phyloP scores from a whole-genome alignment of 2,797 vertebrate genomes.

The Tolypeutes matacus region DNA sequence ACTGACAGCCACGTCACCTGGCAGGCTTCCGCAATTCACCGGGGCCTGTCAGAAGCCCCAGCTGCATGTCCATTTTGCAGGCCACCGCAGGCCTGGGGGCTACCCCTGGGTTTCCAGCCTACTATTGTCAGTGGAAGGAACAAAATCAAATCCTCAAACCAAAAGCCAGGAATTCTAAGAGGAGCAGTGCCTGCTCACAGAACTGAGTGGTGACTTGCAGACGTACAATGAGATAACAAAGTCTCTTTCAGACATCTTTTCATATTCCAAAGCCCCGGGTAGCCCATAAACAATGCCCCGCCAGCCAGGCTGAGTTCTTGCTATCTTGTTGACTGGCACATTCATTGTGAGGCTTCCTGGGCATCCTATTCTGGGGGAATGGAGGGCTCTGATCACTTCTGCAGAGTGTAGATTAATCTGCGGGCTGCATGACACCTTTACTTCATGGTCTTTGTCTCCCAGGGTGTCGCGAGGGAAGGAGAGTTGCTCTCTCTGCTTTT shows the following conservation, averaged over 20 bases:
- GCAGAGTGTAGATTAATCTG: neutral
- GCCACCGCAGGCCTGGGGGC: neutral
- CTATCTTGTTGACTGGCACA: slow-evolving; percentile 52
- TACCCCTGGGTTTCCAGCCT: slow-evolving; percentile 41
- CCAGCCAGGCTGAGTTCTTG: slow-evolving; percentile 62
- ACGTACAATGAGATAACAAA: slow-evolving; percentile 75
- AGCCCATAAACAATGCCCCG: slow-evolving; percentile 51
- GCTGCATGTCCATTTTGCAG: neutral
- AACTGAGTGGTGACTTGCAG: slow-evolving; percentile 42
- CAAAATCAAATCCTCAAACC: slow-evolving; percentile 64
- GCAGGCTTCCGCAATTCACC: slow-evolving; percentile 71
- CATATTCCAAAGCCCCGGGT: slow-evolving; percentile 78
- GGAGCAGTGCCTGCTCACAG: slow-evolving; percentile 11
- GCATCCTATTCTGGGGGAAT: slow-evolving; percentile 45
- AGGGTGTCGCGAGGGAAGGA: neutral
- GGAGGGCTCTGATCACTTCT: slow-evolving; percentile 71
- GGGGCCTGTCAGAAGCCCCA: slow-evolving; percentile 53
- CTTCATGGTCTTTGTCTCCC: slow-evolving; percentile 55
- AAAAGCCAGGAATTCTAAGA: slow-evolving; percentile 67
- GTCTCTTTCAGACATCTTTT: slow-evolving; percentile 76
- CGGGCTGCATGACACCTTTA: slow-evolving; percentile 31
- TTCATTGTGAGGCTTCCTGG: slow-evolving; percentile 53
- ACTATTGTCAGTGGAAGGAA: slow-evolving; percentile 24
- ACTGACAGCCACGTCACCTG: slow-evolving; percentile 66
- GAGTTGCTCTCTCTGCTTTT: slow-evolving; percentile 46